phyloP scores from a whole-genome alignment of 2,797 vertebrate species.

The Nothura maculosa region DNA sequence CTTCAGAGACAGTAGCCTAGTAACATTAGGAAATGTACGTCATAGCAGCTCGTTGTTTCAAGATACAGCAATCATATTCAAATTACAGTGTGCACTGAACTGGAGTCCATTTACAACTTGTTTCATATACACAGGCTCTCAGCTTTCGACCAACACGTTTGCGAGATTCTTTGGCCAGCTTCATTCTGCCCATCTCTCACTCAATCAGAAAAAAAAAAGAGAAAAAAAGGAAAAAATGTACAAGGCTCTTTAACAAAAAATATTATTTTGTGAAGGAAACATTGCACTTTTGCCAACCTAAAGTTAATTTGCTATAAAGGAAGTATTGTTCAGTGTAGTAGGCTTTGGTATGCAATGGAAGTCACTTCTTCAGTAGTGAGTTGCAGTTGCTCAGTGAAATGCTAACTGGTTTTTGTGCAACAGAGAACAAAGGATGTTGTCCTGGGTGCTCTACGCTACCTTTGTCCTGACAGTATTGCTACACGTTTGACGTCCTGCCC shows the following conservation, averaged over 20 bases:
- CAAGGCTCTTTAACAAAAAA: conserved; percentile 66
- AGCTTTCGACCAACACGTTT: conserved; percentile 81
- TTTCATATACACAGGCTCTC: conserved; percentile 84
- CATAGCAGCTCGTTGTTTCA: conserved; percentile 81
- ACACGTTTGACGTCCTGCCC: conserved; percentile 87
- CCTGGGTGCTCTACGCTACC: conserved; percentile 65
- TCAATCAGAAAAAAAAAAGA: conserved; percentile 70
- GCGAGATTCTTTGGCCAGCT: conserved; percentile 80
- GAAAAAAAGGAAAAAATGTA: conserved; percentile 69
- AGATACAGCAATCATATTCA: conserved; percentile 86
- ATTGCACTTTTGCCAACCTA: conserved; percentile 93
- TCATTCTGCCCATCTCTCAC: conserved; percentile 87
- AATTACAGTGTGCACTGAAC: conserved; percentile 87
- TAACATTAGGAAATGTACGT: conserved; percentile 87
- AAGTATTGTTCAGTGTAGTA: conserved; percentile 81
- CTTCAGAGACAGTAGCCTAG: conserved; percentile 90
- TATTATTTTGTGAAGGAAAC: conserved; percentile 88
- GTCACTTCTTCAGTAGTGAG: conserved; percentile 88
- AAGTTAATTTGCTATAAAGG: conserved; percentile 83
- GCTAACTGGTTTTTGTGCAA: conserved; percentile 83
- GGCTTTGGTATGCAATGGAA: conserved; percentile 88
- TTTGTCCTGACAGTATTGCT: conserved; percentile 83
- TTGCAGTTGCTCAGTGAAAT: conserved; percentile 81
- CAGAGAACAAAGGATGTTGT: conserved; percentile 71
- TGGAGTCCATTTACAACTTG: conserved; percentile 81